Evolutionary conservation across 2,113 vertebrate species (phyloP), one percentile per base, ranked within the genome.

Genomic region (Redunca redunca): DNA sequence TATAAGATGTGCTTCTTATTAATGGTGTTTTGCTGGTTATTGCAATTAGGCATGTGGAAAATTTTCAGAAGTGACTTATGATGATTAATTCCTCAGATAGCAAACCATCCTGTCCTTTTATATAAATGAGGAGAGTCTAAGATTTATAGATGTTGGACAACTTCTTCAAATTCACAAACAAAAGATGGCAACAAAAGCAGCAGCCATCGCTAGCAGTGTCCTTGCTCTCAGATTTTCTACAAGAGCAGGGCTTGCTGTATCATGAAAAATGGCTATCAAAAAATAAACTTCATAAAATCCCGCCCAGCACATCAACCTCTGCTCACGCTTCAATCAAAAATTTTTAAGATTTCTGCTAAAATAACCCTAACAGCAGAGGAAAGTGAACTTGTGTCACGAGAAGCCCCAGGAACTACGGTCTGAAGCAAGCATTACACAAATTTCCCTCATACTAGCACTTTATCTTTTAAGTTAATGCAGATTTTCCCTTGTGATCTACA

Each of bases 1-100:
- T 97, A 95, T 92, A 96, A 94, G 90, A 80, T 84, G 60, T 88
- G 60, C 82, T 86, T 97, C 55, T 98, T 97, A 97, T 96, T 97
- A 97, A 98, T 96, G 53, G 23, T 97, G 86, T 86, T 97, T 97
- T 97, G 16, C 40, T 96, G 78, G 89, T 89, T 98, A 91, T 88
- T 96, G 89, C 40, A 98, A 97, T 98, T 97, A 98, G 62, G 94
- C 78, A 90, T 91, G 58, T 97, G 88, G 89, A 80, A 90, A 93
- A 88, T 81, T 96, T 96, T 97, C 88, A 81, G 74, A 90, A 98
- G 74, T 87, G 60, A 95, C 55, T 95, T 85, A 77, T 5, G 21
- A 84, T 95, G 86, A 98, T 97, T 93, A 98, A 98, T 95, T 89
- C 94, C 40, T 94, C 26, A 93, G 57, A 91, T 17, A 60, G n/a